phyloP scores from a whole-genome alignment of 2,888 invertebrate species.

The Tipula unca region DNA sequence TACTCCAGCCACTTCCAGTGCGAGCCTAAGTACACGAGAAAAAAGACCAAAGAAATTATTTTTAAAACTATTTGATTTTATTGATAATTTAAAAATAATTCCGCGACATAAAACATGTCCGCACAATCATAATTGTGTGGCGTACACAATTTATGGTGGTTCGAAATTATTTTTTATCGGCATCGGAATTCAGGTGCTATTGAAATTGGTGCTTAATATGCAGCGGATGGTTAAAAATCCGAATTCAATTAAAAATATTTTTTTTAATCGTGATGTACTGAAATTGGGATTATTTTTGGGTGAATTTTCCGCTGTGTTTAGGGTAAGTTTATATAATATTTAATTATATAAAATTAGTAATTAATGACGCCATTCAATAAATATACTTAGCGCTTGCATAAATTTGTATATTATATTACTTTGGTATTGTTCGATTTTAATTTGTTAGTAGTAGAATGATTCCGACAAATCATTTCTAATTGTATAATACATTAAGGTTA shows the following conservation, averaged over 20 bases:
- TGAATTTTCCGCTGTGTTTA: conserved; percentile 57
- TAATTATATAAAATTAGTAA: conserved; percentile 14
- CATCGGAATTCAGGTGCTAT: conserved; percentile 50
- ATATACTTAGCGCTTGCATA: neutral
- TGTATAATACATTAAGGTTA: too few species aligned
- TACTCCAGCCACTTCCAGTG: neutral
- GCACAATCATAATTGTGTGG: conserved; percentile 52
- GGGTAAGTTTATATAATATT: conserved; percentile 43
- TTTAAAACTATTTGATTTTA: neutral
- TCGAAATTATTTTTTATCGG: conserved; percentile 53
- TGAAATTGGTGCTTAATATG: conserved; percentile 51
- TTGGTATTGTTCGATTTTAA: too few species aligned
- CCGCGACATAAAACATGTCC: conserved; percentile 44
- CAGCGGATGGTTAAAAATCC: conserved; percentile 47
- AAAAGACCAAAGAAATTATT: neutral
- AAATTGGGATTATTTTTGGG: conserved; percentile 60
- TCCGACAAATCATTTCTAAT: too few species aligned
- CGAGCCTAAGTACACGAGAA: neutral
- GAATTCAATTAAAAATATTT: conserved; percentile 42
- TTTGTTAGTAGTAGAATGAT: too few species aligned
- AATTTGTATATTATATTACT: too few species aligned
- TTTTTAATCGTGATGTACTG: conserved; percentile 49
- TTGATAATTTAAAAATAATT: conserved; percentile 15
- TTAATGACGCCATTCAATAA: neutral
- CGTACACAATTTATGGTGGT: conserved; percentile 47